These are phyloP conservation scores for Drosophila murphyi DNA, from an alignment of 1,140 invertebrate genomes.

Conservation along the genomic window DNA sequence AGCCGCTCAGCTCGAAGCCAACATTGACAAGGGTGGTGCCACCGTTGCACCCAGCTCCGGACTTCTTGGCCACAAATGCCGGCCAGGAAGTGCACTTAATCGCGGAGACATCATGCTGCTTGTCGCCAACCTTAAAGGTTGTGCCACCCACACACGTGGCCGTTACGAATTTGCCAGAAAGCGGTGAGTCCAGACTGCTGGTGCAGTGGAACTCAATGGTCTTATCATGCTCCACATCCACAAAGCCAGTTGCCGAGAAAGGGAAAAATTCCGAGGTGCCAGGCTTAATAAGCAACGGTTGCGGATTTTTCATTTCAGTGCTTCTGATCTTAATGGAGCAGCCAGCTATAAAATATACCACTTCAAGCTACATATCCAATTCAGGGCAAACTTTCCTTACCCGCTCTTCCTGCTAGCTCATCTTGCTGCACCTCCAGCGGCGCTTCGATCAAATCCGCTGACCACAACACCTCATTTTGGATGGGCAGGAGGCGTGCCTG, in stretches of 20 bases:
- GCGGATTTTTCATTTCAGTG: constrained; percentile 65
- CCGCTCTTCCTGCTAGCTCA: constrained; percentile 34
- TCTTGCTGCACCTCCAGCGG: constrained; percentile 31
- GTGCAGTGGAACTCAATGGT: constrained; percentile 70
- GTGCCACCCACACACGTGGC: constrained; percentile 66
- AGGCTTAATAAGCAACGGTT: constrained; percentile 62
- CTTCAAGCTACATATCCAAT: not conserved
- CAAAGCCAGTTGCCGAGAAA: constrained; percentile 53
- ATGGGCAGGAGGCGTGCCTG: constrained; percentile 55
- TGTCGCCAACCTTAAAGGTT: constrained; percentile 58
- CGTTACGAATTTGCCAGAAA: constrained; percentile 63
- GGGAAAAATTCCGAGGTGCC: constrained; percentile 61
- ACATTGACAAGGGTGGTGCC: constrained; percentile 70
- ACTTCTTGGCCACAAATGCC: constrained; percentile 71
- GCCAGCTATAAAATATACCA: constrained; percentile 31
- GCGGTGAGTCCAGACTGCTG: constrained; percentile 62
- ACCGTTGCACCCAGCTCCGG: constrained; percentile 66
- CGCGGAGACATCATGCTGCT: constrained; percentile 57
- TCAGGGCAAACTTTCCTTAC: constrained; percentile 8
- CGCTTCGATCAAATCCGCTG: constrained; percentile 47
- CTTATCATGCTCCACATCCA: constrained; percentile 59
- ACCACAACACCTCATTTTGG: constrained; percentile 48
- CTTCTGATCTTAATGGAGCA: constrained; percentile 69
- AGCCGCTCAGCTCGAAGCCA: constrained; percentile 53
- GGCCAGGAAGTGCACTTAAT: constrained; percentile 70